phyloP scores from a whole-genome alignment of 1,140 invertebrate genomes.

The Drosophila obscura region DNA sequence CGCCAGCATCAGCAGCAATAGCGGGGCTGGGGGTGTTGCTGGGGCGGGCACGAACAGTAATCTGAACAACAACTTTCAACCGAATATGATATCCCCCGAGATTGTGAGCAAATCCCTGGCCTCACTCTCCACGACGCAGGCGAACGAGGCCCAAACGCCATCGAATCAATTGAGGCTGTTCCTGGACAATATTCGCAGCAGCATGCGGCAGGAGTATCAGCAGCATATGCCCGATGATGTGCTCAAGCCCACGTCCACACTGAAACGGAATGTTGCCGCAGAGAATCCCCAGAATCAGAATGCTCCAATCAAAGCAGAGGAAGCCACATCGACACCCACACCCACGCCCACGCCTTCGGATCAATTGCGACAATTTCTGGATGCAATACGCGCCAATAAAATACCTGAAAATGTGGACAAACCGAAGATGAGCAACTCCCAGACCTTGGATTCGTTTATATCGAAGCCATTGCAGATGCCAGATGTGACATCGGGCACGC shows the following conservation, averaged over 20 bases:
- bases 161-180: constrained; percentile 78
- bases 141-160: constrained; percentile 71
- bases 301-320: constrained; percentile 18
- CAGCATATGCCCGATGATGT: constrained; percentile 80
- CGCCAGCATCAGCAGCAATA: constrained; percentile 17
- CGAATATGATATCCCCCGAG: constrained; percentile 80
- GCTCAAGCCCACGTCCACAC: constrained; percentile 54
- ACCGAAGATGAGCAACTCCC: constrained; percentile 75
- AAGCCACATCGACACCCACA: constrained; percentile 71
- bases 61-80: constrained; percentile 63
- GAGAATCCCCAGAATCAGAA: neutral
- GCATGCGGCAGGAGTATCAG: constrained; percentile 81
- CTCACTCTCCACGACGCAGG: constrained; percentile 56
- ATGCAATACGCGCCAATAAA: constrained; percentile 83
- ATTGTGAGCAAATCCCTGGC: constrained; percentile 80
- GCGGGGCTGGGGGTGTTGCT: neutral
- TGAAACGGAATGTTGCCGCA: constrained; percentile 23
- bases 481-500: constrained; percentile 77
- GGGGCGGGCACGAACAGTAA: no score
- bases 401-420: constrained; percentile 76
- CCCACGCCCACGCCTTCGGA: constrained; percentile 83
- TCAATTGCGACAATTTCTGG: constrained; percentile 79
- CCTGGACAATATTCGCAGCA: constrained; percentile 81
- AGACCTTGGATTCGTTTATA: constrained; percentile 79
- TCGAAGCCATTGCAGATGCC: constrained; percentile 81